Evolutionary conservation across 2,113 vertebrate species (phyloP), one percentile per base, ranked within the genome.

Genomic region (Brienomyrus longianalis): DNA sequence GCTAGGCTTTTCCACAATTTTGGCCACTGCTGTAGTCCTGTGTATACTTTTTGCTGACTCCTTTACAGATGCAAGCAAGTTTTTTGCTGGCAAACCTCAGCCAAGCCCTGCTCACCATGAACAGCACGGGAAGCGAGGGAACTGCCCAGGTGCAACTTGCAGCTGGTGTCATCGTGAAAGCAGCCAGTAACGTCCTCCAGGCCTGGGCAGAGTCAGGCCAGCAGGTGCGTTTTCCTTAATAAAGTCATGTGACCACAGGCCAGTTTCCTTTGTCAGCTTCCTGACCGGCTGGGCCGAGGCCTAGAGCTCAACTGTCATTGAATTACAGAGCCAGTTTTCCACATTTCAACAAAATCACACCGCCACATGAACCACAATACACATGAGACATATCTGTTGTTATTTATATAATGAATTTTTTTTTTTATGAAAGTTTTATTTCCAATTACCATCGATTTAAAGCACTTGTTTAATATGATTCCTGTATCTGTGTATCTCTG

Each of bases 111-210:
- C 93, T 95, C 1, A 27, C 92, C 45, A 92, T 96, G 47, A 96
- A 91, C 31, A 86, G 87, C 35, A 92, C 92, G 91, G 93, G 91
- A 87, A 92, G 90, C 23, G 89, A 93, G 27, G 92, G 92, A 9
- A 91, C 92, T 9, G 90, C 94, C 62, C 93, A 95, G 92, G 91
- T 95, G 87, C 92, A 95, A 74, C 91, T 94, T 48, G 95, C 96
- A 66, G 96, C 96, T 54, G 91, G 86, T 15, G 93, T 96, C 39
- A 94, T 99, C 3, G 94, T 99, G 66, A 95, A 94, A 86, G 97
- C 97, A 89, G 95, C 96, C 88, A 97, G 97, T 93, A 97, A 94
- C 27, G 95, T 98, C 89, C 92, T 99, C 77, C 96, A 95, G 91
- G 96, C 95, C 91, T 95, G 96, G 50, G 92, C 93, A 70, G 94